These are phyloP conservation scores for Sclerodermus sp. DNA, from an alignment of 2,888 invertebrate species.

Conservation along the genomic window DNA sequence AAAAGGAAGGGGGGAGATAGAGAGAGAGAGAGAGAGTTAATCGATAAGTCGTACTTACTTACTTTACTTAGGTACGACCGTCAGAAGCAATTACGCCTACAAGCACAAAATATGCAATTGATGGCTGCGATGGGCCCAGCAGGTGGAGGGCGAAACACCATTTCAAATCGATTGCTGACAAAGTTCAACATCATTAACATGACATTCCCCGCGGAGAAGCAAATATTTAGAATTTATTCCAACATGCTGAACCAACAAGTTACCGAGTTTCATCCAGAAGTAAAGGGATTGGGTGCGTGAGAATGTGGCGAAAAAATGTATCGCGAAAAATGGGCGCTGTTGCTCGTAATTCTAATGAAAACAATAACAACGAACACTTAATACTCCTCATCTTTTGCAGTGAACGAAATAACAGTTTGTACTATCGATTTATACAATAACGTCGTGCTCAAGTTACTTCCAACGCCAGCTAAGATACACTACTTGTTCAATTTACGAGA, in stretches of 20 bases:
- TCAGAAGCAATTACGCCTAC: slow-evolving; percentile 74
- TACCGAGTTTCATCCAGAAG: slow-evolving; percentile 75
- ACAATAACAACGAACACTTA: not conserved
- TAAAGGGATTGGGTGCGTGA: slow-evolving; percentile 68
- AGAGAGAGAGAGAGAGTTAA: too few species aligned
- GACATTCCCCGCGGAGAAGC: slow-evolving; percentile 79
- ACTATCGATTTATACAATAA: slow-evolving; percentile 78
- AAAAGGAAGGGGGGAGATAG: too few species aligned
- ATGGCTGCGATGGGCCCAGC: slow-evolving; percentile 85
- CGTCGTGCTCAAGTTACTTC: slow-evolving; percentile 74
- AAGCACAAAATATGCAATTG: slow-evolving; percentile 77
- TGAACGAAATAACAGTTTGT: slow-evolving; percentile 69
- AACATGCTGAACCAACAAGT: slow-evolving; percentile 82
- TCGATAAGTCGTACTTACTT: too few species aligned
- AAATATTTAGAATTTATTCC: slow-evolving; percentile 79
- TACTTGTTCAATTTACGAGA: slow-evolving; percentile 88
- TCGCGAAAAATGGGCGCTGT: not conserved
- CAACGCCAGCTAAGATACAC: slow-evolving; percentile 87
- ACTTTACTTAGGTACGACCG: slow-evolving; percentile 69
- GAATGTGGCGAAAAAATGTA: not conserved
- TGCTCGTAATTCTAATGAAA: not conserved
- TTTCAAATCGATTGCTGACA: slow-evolving; percentile 77
- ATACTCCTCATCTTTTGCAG: slow-evolving; percentile 43
- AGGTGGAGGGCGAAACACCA: slow-evolving; percentile 80
- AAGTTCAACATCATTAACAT: slow-evolving; percentile 77